Conservation (phyloP, 2,797 vertebrate genomes). For the Macroramphosus scolopax region DNA sequence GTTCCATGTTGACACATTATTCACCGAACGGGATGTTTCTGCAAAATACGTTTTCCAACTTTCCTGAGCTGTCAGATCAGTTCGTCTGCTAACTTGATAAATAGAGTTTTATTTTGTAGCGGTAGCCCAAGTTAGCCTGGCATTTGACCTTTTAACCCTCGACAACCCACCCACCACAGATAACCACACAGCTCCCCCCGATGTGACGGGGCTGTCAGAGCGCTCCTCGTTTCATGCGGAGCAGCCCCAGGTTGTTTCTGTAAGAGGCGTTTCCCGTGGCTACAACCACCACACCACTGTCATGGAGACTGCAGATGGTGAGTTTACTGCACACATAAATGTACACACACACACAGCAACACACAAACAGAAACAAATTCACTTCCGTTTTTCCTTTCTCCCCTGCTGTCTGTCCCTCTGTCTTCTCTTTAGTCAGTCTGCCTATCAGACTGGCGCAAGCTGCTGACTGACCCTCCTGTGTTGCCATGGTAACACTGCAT, state of each 20-base stretch:
- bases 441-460: constrained; percentile 45
- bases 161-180: constrained; percentile 80
- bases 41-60: background rate
- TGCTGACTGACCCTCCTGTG: constrained; percentile 50
- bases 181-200: constrained; percentile 89
- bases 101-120: constrained; percentile 13
- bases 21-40: background rate
- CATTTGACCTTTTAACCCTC: constrained; percentile 59
- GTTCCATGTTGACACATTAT: constrained; percentile 3
- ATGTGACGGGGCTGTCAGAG: constrained; percentile 89
- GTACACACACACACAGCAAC: constrained; percentile 4
- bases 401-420: constrained; percentile 67
- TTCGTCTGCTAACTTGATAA: no score
- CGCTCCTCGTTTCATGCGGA: constrained; percentile 75
- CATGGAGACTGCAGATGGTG: constrained; percentile 94
- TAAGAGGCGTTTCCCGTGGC: constrained; percentile 83
- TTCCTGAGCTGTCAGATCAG: no score
- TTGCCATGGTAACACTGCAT: constrained; percentile 56
- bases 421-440: constrained; percentile 41
- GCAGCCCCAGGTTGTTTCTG: constrained; percentile 83
- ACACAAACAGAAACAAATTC: constrained; percentile 19
- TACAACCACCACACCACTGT: constrained; percentile 78
- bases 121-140: constrained; percentile 15
- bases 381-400: constrained; percentile 28
- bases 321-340: constrained; percentile 59